phyloP scores from a whole-genome alignment of 2,113 vertebrate genomes.

The Heteronetta atricapilla region DNA sequence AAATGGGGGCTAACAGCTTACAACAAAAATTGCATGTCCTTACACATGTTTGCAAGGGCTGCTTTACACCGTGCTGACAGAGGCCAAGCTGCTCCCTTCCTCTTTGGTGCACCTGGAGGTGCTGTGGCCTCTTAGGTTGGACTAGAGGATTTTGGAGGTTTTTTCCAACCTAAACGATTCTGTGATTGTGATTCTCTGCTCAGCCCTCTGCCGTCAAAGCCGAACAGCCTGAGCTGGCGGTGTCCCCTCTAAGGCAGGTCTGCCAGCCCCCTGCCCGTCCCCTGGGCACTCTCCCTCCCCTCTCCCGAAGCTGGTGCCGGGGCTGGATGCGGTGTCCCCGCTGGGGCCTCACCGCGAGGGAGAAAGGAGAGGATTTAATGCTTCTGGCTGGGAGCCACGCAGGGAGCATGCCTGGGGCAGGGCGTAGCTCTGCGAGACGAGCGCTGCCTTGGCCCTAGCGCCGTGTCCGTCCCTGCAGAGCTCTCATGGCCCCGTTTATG shows the following conservation, averaged over 20 bases:
- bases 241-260: rapidly evolving
- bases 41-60: not conserved
- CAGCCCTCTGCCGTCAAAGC: not conserved
- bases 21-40: not conserved
- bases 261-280: not conserved
- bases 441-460: not conserved
- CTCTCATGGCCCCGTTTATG: rapidly evolving
- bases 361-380: not conserved
- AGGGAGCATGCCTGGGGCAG: not conserved
- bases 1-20: not conserved
- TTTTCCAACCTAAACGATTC: too few species aligned
- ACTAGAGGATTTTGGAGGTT: too few species aligned
- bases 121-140: not conserved
- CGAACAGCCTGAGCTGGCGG: not conserved
- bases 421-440: not conserved
- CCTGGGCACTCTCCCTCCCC: not conserved
- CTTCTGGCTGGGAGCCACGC: not conserved
- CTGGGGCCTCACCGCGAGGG: not conserved
- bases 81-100: not conserved
- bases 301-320: rapidly evolving
- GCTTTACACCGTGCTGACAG: rapidly evolving
- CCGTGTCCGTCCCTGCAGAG: rapidly evolving
- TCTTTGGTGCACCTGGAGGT: rapidly evolving
- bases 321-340: not conserved
- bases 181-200: not conserved